Base-by-base conservation (phyloP, 2,888 invertebrate species). In the Abrostola triplasia region DNA sequence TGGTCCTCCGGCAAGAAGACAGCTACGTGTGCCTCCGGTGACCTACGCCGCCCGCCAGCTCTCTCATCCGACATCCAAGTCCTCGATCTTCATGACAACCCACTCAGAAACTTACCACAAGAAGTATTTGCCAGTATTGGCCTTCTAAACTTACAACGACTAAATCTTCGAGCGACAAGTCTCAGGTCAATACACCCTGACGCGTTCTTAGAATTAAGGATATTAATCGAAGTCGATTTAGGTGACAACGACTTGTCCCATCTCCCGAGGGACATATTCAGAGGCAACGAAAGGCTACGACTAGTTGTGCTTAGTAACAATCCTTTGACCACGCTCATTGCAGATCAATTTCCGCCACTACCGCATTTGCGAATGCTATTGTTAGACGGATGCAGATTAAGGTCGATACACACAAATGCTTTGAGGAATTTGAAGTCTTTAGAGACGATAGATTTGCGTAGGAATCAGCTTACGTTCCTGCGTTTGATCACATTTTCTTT, bases 1-100 rank as follows among this genome's bases (percentile, higher is more conserved):
- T 98, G 98, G 98, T 97, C 97, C 49, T 97, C 97, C 69, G 98
- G 98, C 70, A 98, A 98, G 92, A 98, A 98, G 90, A 98, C 98
- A 49, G 98, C 98, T 61, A 95, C 97, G 66, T 98, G 98, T 92
- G 96, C 96, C 72, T 96, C 97, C 84, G 96, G 97, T 77, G 97
- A 97, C 79, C 96, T 98, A 77, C 97, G 97, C 77, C 95, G 96
- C 71, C 96, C 98, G 58, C 98, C 98, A 67, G 86, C 94, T 70
- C 94, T 95, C 84, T 94, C 94, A 73, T 88, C 94, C 9, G 95
- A 95, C 71, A 91, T 96, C 93, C 84, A 97, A 96, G 90, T 97
- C 61, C 95, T 98, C 59, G 98, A 98, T 83, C 94, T 98, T 11
- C 97, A 97, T 77, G 97, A 97, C 72, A 98, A 98, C 88, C 96